Conservation (phyloP, 2,113 vertebrate genomes). For the Arothron firmamentum region DNA sequence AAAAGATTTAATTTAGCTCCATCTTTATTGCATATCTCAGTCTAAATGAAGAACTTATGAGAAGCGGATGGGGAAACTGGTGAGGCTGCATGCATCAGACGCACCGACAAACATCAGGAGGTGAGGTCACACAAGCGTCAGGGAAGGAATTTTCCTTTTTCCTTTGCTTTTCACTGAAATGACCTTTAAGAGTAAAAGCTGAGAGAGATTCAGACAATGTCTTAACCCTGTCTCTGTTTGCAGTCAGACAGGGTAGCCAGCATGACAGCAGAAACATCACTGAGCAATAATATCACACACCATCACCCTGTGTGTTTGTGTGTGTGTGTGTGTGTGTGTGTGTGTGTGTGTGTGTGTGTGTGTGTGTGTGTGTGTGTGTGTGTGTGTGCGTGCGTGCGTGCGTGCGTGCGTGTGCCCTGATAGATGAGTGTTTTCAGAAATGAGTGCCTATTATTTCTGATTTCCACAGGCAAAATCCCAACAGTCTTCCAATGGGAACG, state of each 20-base stretch:
- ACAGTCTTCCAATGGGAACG: constrained; percentile 50
- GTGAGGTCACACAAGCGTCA: constrained; percentile 42
- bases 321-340: constrained; percentile 14
- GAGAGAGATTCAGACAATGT: no score
- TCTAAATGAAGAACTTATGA: no score
- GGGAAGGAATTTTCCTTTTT: constrained; percentile 10
- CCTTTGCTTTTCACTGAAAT: no score
- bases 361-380: constrained; percentile 10
- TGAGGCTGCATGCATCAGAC: no score
- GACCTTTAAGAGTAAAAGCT: no score
- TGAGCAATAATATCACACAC: constrained; percentile 48
- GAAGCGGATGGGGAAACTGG: no score
- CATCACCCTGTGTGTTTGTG: constrained; percentile 13
- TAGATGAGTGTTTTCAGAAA: constrained; percentile 56
- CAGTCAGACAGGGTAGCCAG: no score
- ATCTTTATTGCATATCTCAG: no score
- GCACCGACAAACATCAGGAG: constrained; percentile 1
- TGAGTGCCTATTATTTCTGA: constrained; percentile 57
- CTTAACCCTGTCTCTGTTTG: no score
- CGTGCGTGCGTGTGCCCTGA: constrained; percentile 22
- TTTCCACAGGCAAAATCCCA: constrained; percentile 57
- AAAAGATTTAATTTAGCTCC: no score
- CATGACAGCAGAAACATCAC: no score
- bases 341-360: constrained; percentile 16
- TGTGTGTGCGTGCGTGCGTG: no score